Conservation (phyloP, 2,888 invertebrate species). For the Polyploca ridens region DNA sequence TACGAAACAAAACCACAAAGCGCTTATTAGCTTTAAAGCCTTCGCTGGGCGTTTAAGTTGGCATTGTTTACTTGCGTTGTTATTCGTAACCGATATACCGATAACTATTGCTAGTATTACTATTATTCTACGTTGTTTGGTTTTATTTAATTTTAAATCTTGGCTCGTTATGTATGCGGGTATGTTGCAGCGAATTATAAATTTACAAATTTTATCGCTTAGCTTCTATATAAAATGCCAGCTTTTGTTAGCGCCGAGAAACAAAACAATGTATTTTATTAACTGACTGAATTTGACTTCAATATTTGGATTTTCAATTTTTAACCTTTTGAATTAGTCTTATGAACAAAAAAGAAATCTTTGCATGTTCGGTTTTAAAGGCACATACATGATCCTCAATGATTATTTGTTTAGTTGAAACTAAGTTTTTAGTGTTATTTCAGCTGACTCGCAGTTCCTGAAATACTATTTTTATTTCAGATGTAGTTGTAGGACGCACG, state of each 20-base stretch:
- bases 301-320: background rate
- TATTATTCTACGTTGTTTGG: conserved; percentile 5
- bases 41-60: conserved; percentile 27
- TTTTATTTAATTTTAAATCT: conserved; percentile 5
- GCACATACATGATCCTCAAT: too few species aligned
- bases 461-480: too few species aligned
- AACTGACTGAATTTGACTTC: background rate
- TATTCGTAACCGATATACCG: conserved; percentile 18
- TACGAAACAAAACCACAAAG: conserved; percentile 41
- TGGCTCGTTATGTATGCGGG: conserved; percentile 2
- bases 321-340: background rate
- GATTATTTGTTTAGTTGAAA: too few species aligned
- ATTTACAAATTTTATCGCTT: background rate
- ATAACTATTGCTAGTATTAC: background rate
- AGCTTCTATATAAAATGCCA: background rate
- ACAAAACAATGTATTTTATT: background rate
- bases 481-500: too few species aligned
- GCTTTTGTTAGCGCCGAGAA: background rate
- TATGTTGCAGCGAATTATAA: conserved; percentile 4
- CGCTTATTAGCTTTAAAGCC: conserved; percentile 46
- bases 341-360: background rate
- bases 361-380: too few species aligned
- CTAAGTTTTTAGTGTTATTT: too few species aligned
- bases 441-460: too few species aligned
- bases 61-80: conserved; percentile 26